Conservation (phyloP, 2,888 invertebrate species). For the Pandemis cinnamomeana region DNA sequence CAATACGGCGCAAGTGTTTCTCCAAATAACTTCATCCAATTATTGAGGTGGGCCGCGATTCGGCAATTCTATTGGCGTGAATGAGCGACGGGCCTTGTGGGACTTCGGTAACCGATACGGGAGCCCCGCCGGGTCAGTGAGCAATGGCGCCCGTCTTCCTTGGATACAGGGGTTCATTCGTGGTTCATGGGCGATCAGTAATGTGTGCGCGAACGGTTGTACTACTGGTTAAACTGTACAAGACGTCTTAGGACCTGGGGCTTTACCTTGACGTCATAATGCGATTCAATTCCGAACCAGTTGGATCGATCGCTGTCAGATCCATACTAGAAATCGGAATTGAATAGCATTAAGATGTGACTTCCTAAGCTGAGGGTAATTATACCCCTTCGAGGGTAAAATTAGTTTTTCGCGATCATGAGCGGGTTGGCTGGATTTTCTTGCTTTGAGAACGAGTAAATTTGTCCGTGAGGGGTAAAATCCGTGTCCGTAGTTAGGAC, state of each 20-base stretch:
- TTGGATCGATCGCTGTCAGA: too few relatives aligned
- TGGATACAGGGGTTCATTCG: not conserved
- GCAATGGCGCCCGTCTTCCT: slow-evolving; percentile 9
- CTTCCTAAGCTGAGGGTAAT: too few relatives aligned
- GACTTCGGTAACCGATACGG: slow-evolving; percentile 62
- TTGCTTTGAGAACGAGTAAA: too few relatives aligned
- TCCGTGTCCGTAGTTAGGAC: too few relatives aligned
- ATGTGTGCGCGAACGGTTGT: not conserved
- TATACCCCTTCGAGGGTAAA: too few relatives aligned
- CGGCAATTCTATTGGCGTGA: slow-evolving; percentile 49
- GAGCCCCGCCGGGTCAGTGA: slow-evolving; percentile 35
- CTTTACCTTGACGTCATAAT: too few relatives aligned
- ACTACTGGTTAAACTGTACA: not conserved
- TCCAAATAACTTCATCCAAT: slow-evolving; percentile 19
- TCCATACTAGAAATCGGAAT: too few relatives aligned
- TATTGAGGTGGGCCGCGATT: slow-evolving; percentile 14
- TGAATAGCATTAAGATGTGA: too few relatives aligned
- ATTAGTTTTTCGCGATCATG: too few relatives aligned
- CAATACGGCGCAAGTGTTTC: slow-evolving; percentile 13
- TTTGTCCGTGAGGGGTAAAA: too few relatives aligned
- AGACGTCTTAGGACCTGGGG: not conserved
- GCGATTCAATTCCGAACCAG: too few relatives aligned
- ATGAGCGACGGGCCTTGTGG: slow-evolving; percentile 61
- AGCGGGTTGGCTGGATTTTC: too few relatives aligned
- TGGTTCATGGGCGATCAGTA: not conserved